Evolutionary conservation across 2,888 invertebrate species (phyloP), one percentile per base, ranked within the genome.

Genomic region (Apamea sordens): DNA sequence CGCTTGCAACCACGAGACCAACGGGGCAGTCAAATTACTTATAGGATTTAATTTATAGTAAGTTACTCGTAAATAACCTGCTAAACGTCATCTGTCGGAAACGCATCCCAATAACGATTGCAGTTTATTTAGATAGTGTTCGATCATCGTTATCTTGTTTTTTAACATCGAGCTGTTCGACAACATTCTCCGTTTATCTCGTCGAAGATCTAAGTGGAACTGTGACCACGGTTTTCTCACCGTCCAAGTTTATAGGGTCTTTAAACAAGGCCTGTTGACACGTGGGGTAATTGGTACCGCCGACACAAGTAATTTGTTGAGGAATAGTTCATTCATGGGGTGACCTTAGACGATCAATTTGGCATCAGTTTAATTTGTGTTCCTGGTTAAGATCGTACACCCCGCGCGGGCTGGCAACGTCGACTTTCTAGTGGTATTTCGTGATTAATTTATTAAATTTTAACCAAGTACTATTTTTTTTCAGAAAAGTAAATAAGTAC

Each of bases 101-200:
- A 76, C 76, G 3, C 47, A 68, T 74, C 65, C 50, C 50, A n/a
- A 76, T 41, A 63, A 73, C 10, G 21, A 59, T 32, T 70, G 76
- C 74, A 80, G 82, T 77, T 78, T 56, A 82, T 79, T 75, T 53
- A 80, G 44, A 80, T 68, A 65, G 59, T 68, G 70, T 74, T 64
- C 76, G 70, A 76, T 72, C 83, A 65, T 73, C 41, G 28, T 74
- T 81, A 86, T 76, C 86, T 53, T 50, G n/a, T 56, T 32, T 36
- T 63, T 24, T 63, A 15, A n/a, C 36, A 18, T 44, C 47, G 18
- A 36, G 50, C 71, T 79, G 70, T 84, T 64, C 36, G 8, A 77
- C 79, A 72, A 75, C 85, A 83, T 83, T 80, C 80, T 78, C 1
- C 13, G 11, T 56, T 77, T 77, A 86, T 78, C 76, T 82, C 36